Evolutionary conservation across 2,888 invertebrate species (phyloP).

Genomic region (Pheosia gnoma): DNA sequence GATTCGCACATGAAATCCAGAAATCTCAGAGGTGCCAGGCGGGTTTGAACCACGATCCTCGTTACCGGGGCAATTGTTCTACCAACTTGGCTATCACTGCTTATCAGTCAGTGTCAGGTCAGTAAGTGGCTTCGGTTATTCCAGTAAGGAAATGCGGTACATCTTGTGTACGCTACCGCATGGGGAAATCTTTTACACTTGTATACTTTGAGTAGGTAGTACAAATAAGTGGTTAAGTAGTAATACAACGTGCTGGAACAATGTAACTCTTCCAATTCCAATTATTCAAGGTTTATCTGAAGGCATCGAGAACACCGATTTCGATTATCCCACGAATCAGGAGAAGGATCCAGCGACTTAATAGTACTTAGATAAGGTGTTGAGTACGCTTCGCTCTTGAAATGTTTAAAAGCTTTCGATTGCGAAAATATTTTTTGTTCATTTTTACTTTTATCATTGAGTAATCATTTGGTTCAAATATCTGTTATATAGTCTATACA

Average conservation of each 20-base stretch:
- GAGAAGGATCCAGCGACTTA: not conserved
- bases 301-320: not conserved
- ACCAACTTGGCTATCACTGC: no score
- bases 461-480: no score
- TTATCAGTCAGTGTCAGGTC: no score
- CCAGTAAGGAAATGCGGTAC: no score
- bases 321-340: slow-evolving; percentile 1
- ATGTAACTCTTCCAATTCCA: not conserved
- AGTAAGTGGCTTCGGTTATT: no score
- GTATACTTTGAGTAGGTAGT: not conserved
- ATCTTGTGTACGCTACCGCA: no score
- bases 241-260: not conserved
- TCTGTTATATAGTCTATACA: no score
- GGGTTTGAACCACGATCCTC: not conserved
- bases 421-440: not conserved
- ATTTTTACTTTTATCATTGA: not conserved
- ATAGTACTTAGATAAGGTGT: not conserved
- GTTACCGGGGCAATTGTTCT: no score
- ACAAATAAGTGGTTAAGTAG: no score
- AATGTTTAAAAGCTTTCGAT: not conserved
- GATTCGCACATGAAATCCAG: no score
- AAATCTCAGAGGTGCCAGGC: no score
- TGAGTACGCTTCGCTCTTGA: not conserved
- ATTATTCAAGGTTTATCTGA: slow-evolving; percentile 32
- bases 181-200: not conserved